Evolutionary conservation across 2,113 vertebrate species (phyloP).

Genomic region (Suricata suricatta): DNA sequence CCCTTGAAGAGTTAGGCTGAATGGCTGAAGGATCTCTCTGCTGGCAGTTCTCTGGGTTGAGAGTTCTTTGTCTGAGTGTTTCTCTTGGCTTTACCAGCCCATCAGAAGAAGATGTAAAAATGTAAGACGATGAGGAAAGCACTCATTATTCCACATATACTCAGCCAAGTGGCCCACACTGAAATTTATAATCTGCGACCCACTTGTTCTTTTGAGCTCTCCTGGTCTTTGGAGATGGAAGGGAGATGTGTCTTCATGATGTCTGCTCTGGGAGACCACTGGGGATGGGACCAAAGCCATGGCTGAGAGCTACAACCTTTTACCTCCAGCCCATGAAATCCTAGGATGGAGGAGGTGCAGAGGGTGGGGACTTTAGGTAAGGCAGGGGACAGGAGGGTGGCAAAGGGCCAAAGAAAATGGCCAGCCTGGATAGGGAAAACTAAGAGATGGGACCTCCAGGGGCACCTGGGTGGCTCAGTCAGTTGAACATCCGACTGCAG

Average conservation of each 20-base stretch:
- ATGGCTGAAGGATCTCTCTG: background rate
- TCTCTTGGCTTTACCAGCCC: background rate
- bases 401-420: background rate
- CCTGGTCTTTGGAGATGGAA: background rate
- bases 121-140: background rate
- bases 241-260: background rate
- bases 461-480: too few relatives aligned
- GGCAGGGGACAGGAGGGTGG: background rate
- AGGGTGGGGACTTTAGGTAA: background rate
- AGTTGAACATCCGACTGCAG: too few relatives aligned
- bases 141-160: background rate
- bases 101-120: background rate
- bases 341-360: background rate
- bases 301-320: background rate
- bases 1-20: background rate
- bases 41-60: background rate
- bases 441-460: too few relatives aligned
- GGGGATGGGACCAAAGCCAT: background rate
- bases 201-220: background rate
- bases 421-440: background rate
- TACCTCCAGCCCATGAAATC: background rate
- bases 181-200: background rate
- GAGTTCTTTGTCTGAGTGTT: background rate
- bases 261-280: background rate
- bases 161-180: background rate